These are phyloP conservation scores for Muscina levida DNA, from an alignment of 2,888 invertebrate species.

Conservation along the genomic window DNA sequence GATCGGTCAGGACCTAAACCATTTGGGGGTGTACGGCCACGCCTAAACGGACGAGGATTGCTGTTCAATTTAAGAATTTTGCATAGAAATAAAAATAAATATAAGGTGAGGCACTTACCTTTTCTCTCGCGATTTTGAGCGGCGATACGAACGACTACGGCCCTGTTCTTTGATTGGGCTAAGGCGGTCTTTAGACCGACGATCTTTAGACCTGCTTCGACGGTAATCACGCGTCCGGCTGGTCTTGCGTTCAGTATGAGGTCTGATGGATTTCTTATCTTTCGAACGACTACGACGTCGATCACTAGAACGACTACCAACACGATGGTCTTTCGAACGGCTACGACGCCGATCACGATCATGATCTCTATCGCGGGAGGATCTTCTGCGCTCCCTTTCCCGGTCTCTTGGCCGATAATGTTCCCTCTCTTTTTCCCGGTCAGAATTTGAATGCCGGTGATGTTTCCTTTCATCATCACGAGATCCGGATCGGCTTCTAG, in stretches of 20 bases:
- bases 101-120: conserved; percentile 69
- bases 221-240: conserved; percentile 57
- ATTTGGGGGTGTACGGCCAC: conserved; percentile 80
- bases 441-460: conserved; percentile 70
- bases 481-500: conserved; percentile 75
- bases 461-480: conserved; percentile 71
- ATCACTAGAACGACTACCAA: conserved; percentile 67
- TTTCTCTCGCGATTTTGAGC: conserved; percentile 73
- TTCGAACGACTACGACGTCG: conserved; percentile 72
- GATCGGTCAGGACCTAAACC: conserved; percentile 82
- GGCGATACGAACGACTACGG: conserved; percentile 71
- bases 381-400: conserved; percentile 73
- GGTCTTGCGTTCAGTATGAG: conserved; percentile 64
- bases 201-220: conserved; percentile 73
- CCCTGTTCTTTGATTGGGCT: conserved; percentile 75
- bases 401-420: conserved; percentile 69
- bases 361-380: conserved; percentile 69
- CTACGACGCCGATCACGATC: conserved; percentile 68
- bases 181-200: conserved; percentile 70
- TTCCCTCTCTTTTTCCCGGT: conserved; percentile 76
- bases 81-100: background rate
- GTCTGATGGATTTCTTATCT: conserved; percentile 69
- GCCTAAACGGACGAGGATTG: conserved; percentile 77
- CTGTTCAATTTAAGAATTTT: conserved; percentile 55
- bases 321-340: conserved; percentile 61